Base-by-base conservation (phyloP, 1,140 invertebrate species). In the Drosophila malerkotliana region DNA sequence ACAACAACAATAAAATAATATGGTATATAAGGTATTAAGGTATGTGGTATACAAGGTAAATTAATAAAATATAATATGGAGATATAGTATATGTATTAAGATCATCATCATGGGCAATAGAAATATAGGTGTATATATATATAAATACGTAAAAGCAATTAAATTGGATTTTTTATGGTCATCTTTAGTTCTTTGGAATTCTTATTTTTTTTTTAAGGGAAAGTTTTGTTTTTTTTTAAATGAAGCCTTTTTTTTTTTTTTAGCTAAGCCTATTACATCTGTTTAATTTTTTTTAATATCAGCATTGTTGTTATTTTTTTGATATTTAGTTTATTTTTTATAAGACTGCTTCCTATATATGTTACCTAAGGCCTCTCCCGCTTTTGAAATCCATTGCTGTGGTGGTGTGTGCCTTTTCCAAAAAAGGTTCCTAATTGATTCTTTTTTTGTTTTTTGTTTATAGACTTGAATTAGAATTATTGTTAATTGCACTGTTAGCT, bases 401-500 rank as follows among this genome's bases (percentile, higher is more conserved):
- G 26, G 18, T 18, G 18, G 18, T 18, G 21, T 69, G 41, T 71
- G 67, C 64, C 64, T 57, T 28, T 6, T 6, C 47, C 18, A 68
- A 69, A 24, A 37, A 34, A 56, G 41, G 41, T 69, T 57, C 12
- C 24, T 54, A 39, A 37, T 64, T 34, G n/a, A 12, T 34, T 37
- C 44, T 26, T 1, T 10, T 53, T 21, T 47, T 14, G 18, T 53
- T 26, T 30, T 12, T 32, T 67, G 45, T 66, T 47, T 41, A 7
- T 41, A 41, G 3, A 9, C 57, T 62, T 68, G 56, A 83, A 60
- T 88, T 88, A 88, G 56, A 83, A 60, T 88, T 88, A 88, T 77
- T 83, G 84, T 77, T 88, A 63, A 89, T 89, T 84, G 84, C 83
- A 83, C 72, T 79, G 74, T 79, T 69, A 3, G 66, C 72, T 44